Percentiles rank a stretch among this genome's conserved stretches.
phyloP scores from a whole-genome alignment of 2,113 vertebrate genomes.

The Papio anubis region DNA sequence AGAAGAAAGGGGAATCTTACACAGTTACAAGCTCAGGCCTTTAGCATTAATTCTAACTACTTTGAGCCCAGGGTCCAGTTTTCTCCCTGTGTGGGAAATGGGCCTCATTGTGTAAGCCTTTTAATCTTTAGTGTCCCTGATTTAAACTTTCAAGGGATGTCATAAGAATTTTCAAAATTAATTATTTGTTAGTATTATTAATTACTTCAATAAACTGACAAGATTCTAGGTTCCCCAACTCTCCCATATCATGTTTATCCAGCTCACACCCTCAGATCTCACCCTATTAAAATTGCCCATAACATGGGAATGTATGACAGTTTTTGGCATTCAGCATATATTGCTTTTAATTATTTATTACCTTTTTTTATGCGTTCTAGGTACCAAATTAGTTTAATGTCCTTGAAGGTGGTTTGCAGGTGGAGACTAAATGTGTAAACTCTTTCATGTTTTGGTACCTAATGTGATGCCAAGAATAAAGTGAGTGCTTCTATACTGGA shows the following conservation, averaged over 20 bases:
- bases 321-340: neutral
- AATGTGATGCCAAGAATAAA: neutral
- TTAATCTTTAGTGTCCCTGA: neutral
- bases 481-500: neutral
- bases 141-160: neutral
- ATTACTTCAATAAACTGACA: neutral
- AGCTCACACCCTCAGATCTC: neutral
- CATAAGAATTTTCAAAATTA: neutral
- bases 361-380: neutral
- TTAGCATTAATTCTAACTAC: neutral
- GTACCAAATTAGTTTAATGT: neutral
- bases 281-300: neutral
- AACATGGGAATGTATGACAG: neutral
- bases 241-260: neutral
- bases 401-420: neutral
- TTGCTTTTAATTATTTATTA: neutral
- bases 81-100: neutral
- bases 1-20: neutral
- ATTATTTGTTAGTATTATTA: neutral
- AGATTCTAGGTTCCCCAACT: neutral
- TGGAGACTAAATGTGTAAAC: neutral
- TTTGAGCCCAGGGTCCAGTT: neutral
- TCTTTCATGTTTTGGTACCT: neutral
- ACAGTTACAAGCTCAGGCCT: neutral
- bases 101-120: neutral